Base-by-base conservation (phyloP, 2,113 vertebrate species). In the Brachyhypopomus occidentalis region DNA sequence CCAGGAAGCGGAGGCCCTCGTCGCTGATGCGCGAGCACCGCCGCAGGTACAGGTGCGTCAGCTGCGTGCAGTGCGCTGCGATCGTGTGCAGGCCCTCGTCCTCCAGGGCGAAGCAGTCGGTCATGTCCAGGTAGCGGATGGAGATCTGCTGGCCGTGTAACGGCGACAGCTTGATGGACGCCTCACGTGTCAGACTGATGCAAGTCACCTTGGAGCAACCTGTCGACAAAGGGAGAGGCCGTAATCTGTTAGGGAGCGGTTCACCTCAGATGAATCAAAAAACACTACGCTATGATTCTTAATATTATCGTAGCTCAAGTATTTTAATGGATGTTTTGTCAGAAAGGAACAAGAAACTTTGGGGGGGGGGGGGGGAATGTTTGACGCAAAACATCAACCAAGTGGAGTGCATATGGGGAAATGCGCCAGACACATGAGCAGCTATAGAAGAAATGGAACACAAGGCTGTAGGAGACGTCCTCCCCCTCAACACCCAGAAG, bases 31-130 rank as follows among this genome's bases (percentile, higher is more conserved):
- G 95, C 9, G 95, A 91, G 0, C 95, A 96, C 84, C 96, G 95
- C 4, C 96, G 94, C 90, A 96, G 89, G 88, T 96, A 96, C 5
- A 96, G 92, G 90, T 96, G 95, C 0, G 95, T 96, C 58, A 96
- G 91, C 78, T 95, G 95, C 4, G 95, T 95, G 92, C 96, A 96
- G 90, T 96, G 95, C 1, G 95, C 94, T 0, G 95, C 95, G 34
- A 96, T 96, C 75, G 94, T 96, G 91, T 96, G 96, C 86, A 96
- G 91, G n/a, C 96, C 95, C 25, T 96, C 95, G 2, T 96, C 95
- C 86, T 95, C 95, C 81, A 96, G 93, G 66, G 95, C 94, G 1
- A 96, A 96, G 91, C 95, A 96, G 91, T 96, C 95, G 3, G 95
- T 95, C 95, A 96, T 96, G 92, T 96, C 95, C 91, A 96, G 86